Evolutionary conservation across 2,113 vertebrate species (phyloP), one percentile per base, ranked within the genome.

Genomic region (Oreocharis arfaki): DNA sequence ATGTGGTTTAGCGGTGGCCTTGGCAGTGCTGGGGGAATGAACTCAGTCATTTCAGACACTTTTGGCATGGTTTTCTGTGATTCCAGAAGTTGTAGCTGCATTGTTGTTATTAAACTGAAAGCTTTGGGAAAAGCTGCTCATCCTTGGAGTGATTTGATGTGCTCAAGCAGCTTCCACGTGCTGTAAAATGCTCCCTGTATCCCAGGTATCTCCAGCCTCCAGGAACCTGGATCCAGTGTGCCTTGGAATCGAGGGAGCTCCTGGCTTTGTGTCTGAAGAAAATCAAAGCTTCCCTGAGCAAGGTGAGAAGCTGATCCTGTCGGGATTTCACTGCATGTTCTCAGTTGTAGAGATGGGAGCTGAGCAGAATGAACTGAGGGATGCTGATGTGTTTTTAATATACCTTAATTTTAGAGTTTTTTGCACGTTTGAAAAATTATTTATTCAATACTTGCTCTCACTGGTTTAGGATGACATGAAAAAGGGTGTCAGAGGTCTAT

Each of bases 181-280:
- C 12, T 73, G 9, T 87, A 13, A 68, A 71, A 16, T 24, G 22
- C 22, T 67, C 33, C 88, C 42, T 77, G 50, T 46, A 0, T 60
- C 65, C 9, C 56, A 99, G 99, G 75, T 99, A 99, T 89, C 98
- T 99, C 35, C 99, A 99, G 97, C 99, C 99, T 47, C 99, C 99
- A 30, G 97, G 97, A 74, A 98, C 98, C 10, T 99, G 99, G 99
- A 27, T 99, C 47, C 98, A 98, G 41, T 99, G 99, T 95, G 97
- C 98, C 63, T 96, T 99, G 93, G 99, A 99, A 97, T 99, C 99
- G 10, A 98, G 99, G 63, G 99, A 99, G 76, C 98, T 99, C n/a
- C 98, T 99, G 28, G 96, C 99, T 47, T 98, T 99, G 82, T 99
- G 99, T 83, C 98, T 99, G 77, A 99, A 99, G 97, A 99, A 99